These are phyloP conservation scores for Globia sparganii DNA, from an alignment of 2,888 invertebrate species.

Conservation along the genomic window DNA sequence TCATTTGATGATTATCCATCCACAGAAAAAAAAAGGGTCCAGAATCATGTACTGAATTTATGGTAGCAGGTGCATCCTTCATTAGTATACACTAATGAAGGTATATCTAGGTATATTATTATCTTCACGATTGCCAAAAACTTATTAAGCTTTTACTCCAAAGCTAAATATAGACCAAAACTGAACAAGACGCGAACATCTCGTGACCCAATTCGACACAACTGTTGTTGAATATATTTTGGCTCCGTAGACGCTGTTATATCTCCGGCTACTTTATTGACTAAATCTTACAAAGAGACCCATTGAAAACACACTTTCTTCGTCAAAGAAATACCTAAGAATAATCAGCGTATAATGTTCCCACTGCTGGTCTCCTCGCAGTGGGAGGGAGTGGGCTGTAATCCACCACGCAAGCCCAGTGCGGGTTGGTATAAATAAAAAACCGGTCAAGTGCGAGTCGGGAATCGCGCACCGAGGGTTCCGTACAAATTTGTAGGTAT, in stretches of 20 bases:
- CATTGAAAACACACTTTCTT: conserved; percentile 6
- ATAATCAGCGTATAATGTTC: too few species aligned
- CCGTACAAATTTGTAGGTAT: too few species aligned
- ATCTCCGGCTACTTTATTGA: conserved; percentile 19
- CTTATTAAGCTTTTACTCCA: neutral
- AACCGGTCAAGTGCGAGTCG: too few species aligned
- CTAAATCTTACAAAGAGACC: neutral
- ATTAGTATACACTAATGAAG: neutral
- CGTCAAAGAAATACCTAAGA: neutral
- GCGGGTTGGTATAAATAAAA: too few species aligned
- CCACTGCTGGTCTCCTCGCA: too few species aligned
- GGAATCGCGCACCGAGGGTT: too few species aligned
- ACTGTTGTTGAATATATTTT: conserved; percentile 28
- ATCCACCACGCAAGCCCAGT: too few species aligned
- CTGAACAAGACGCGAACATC: neutral
- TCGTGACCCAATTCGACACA: conserved; percentile 40
- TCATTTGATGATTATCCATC: too few species aligned
- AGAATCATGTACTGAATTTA: too few species aligned
- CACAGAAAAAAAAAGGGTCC: too few species aligned
- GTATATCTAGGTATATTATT: conserved; percentile 4
- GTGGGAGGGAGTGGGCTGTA: too few species aligned
- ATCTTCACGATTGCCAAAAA: neutral
- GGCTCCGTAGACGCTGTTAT: neutral
- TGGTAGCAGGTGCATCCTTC: too few species aligned
- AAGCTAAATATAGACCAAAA: conserved; percentile 24